phyloP scores from a whole-genome alignment of 2,797 vertebrate genomes.

The Danionella dracula region DNA sequence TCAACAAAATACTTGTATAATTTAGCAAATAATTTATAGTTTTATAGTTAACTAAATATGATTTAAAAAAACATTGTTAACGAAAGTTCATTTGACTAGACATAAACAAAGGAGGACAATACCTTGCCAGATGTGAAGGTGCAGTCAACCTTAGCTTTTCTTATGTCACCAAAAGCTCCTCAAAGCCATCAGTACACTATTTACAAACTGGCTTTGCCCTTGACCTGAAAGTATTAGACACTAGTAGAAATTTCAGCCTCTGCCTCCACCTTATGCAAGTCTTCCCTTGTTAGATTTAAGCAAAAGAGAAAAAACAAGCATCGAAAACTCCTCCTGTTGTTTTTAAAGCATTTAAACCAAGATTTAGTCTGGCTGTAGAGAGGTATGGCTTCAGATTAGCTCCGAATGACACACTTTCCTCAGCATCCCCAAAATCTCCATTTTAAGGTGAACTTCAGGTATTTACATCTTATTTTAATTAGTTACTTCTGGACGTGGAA shows the following conservation, averaged over 20 bases:
- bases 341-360: neutral
- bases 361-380: neutral
- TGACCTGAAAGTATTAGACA: slow-evolving; percentile 18
- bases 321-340: neutral
- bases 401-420: neutral
- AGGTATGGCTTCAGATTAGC: neutral
- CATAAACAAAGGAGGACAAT: neutral
- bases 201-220: neutral
- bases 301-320: neutral
- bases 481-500: slow-evolving; percentile 26
- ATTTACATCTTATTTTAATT: slow-evolving; percentile 9
- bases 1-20: no score
- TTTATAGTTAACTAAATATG: no score
- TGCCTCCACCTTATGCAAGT: neutral
- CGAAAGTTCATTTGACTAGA: no score
- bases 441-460: slow-evolving; percentile 30
- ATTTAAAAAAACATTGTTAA: no score
- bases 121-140: slow-evolving; percentile 7
- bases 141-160: neutral
- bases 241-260: slow-evolving; percentile 21
- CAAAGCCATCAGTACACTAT: slow-evolving; percentile 8
- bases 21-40: no score
- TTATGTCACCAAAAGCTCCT: slow-evolving; percentile 7
- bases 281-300: slow-evolving; percentile 17
- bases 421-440: slow-evolving; percentile 8